These are phyloP conservation scores for Mus spretus DNA, from an alignment of 2,797 vertebrate species.

Conservation along the genomic window DNA sequence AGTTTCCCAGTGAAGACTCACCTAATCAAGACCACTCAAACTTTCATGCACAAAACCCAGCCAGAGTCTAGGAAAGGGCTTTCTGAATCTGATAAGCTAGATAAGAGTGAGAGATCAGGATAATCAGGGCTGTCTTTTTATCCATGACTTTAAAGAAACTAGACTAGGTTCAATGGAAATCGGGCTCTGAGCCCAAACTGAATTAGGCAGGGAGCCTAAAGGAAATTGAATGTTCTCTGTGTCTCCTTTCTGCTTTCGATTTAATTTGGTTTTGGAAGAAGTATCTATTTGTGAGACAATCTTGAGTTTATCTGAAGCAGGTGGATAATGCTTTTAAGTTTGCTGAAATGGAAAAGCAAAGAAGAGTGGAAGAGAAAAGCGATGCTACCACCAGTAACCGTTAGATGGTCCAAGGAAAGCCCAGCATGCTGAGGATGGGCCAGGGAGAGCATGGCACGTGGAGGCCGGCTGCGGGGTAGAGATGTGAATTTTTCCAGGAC, in stretches of 20 bases:
- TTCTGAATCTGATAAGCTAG: constrained; percentile 57
- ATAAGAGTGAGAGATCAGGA: constrained; percentile 44
- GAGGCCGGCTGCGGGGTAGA: neutral
- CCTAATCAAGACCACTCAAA: constrained; percentile 67
- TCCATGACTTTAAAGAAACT: constrained; percentile 64
- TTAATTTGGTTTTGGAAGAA: constrained; percentile 80
- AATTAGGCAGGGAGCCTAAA: constrained; percentile 76
- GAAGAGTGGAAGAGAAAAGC: neutral
- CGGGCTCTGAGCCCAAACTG: constrained; percentile 72
- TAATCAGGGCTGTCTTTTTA: constrained; percentile 59
- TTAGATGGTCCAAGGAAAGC: neutral
- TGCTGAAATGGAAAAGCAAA: constrained; percentile 32
- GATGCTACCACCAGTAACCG: neutral
- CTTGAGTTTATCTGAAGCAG: constrained; percentile 80
- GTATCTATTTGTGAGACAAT: constrained; percentile 72
- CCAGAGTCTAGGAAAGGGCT: constrained; percentile 38
- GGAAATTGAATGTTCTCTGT: constrained; percentile 79
- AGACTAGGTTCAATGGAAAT: constrained; percentile 71
- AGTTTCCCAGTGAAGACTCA: constrained; percentile 49
- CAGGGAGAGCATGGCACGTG: neutral
- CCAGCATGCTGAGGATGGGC: no score
- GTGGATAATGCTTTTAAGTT: constrained; percentile 72
- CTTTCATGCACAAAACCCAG: constrained; percentile 22
- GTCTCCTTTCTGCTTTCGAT: constrained; percentile 73
- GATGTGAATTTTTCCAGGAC: neutral